phyloP scores from a whole-genome alignment of 2,797 vertebrate species.

The Sus cebifrons region DNA sequence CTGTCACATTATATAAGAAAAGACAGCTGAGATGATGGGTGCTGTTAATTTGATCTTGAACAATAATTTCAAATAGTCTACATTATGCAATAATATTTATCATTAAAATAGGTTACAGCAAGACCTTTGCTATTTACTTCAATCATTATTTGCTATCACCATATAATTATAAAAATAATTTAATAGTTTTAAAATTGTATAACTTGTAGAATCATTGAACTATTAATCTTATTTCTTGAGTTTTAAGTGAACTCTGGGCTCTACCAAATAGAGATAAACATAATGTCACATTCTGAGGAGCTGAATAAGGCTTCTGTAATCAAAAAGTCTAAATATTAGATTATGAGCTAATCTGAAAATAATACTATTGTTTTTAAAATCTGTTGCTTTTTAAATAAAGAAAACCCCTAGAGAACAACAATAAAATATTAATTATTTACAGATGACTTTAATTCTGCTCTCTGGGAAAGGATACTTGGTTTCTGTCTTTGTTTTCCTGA shows the following conservation, averaged over 20 bases:
- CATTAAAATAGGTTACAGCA: neutral
- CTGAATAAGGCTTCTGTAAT: neutral
- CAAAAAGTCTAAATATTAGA: neutral
- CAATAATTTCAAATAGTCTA: slow-evolving; percentile 32
- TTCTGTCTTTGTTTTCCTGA: slow-evolving; percentile 27
- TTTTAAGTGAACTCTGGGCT: slow-evolving; percentile 20
- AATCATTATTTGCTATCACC: neutral
- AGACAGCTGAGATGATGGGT: neutral
- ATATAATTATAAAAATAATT: neutral
- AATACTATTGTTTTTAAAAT: neutral
- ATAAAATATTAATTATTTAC: neutral
- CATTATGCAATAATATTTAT: neutral
- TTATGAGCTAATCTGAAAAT: slow-evolving; percentile 14
- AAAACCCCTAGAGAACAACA: neutral
- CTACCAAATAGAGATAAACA: slow-evolving; percentile 24
- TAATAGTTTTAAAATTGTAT: neutral
- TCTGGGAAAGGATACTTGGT: neutral
- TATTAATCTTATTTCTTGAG: slow-evolving; percentile 3
- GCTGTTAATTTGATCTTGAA: slow-evolving; percentile 33
- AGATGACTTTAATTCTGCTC: neutral
- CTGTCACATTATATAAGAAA: neutral
- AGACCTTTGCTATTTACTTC: neutral
- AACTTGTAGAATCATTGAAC: neutral
- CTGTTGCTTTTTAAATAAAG: neutral
- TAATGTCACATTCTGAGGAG: neutral